Base-by-base conservation (phyloP, 2,888 invertebrate genomes). In the Dryadula phaetusa region DNA sequence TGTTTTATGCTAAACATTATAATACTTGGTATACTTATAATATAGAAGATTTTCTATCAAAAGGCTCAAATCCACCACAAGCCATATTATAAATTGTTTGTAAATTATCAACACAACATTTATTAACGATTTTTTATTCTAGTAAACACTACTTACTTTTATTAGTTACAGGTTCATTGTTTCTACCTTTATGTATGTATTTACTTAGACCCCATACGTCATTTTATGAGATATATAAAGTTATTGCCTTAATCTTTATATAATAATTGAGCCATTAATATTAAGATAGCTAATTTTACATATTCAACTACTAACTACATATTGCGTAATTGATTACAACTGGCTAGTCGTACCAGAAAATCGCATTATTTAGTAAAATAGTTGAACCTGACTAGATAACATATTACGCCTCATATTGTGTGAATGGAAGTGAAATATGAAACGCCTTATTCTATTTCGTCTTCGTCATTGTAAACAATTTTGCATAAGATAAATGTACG, bases 391-490 rank as follows among this genome's bases (percentile, higher is more conserved):
- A 37, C 37, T 20, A 40, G 20, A 56, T 40, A 40, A 56, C 22
- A 16, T 40, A 16, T 40, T 10, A 16, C 56, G 37, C 8, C n/a
- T 56, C 56, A 40, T 56, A 40, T 56, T 56, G 56, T 56, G 56
- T 56, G 25, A 56, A 56, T 40, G 40, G 22, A 40, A 56, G 56
- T 56, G 56, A 56, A 56, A 56, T 56, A 56, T 40, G 56, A 40
- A 25, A 56, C 56, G 40, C 40, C 22, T 40, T 56, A 40, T 56
- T 56, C 40, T 40, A 56, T 40, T 56, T 40, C 56, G n/a, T 56
- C 52, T 32, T 28, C 25, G 56, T 25, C 56, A 16, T 40, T 40
- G 56, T 40, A 56, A 56, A 56, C 56, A 56, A 56, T 25, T 22
- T 40, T 40, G 8, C 16, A 28, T 16, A 56, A 40, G 22, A 40